phyloP scores from a whole-genome alignment of 2,113 vertebrate species.

The Miniopterus natalensis region DNA sequence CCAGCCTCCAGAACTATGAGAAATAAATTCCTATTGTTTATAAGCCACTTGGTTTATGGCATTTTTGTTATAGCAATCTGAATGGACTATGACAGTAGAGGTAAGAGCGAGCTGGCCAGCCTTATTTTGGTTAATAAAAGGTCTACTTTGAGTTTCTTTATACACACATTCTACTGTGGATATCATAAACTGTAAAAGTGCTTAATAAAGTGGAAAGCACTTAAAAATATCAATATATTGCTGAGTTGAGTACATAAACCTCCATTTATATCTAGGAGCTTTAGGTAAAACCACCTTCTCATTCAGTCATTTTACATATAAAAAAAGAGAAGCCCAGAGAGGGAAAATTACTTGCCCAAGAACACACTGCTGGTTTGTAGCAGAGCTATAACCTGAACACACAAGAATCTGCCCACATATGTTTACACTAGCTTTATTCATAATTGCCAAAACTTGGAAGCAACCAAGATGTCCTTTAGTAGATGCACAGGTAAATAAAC shows the following conservation, averaged over 20 bases:
- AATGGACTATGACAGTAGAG: neutral
- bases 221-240: neutral
- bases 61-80: neutral
- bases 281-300: neutral
- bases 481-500: neutral
- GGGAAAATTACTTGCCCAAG: constrained; percentile 20
- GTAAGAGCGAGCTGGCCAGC: neutral
- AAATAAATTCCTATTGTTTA: neutral
- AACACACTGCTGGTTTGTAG: neutral
- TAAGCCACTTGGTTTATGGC: neutral
- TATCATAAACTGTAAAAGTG: neutral
- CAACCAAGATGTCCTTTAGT: neutral
- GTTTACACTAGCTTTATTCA: neutral
- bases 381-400: neutral
- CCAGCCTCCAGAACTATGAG: neutral
- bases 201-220: neutral
- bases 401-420: neutral
- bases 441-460: neutral
- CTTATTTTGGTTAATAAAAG: constrained; percentile 15
- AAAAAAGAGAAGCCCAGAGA: neutral
- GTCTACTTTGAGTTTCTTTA: neutral
- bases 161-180: neutral
- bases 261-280: neutral
- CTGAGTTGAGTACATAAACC: neutral
- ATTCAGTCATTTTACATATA: neutral